phyloP scores from a whole-genome alignment of 2,113 vertebrate genomes.

The Eupsittula cactorum region DNA sequence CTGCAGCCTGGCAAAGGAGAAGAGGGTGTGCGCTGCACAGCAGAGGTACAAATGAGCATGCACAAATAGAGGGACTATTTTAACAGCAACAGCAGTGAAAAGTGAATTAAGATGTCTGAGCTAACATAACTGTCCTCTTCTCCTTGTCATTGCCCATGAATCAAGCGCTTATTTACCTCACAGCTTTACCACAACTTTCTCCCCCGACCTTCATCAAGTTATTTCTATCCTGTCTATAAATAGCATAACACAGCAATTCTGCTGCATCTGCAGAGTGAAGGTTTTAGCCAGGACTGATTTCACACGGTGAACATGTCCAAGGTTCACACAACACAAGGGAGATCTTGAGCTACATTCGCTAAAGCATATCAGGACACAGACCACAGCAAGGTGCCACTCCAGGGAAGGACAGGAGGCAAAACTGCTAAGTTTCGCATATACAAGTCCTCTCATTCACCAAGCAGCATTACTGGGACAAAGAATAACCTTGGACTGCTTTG shows the following conservation, averaged over 20 bases:
- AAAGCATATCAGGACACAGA: background rate
- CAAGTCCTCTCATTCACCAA: background rate
- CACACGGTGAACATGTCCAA: rapidly evolving
- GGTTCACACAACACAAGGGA: background rate
- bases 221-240: background rate
- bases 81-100: background rate
- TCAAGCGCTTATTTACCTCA: background rate
- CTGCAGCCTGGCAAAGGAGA: background rate
- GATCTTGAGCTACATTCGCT: background rate
- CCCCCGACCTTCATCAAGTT: background rate
- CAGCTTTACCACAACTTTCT: background rate
- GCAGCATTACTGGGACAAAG: background rate
- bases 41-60: background rate
- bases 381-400: rapidly evolving
- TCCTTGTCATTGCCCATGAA: background rate
- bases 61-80: background rate
- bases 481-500: background rate
- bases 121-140: background rate
- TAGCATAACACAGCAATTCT: background rate
- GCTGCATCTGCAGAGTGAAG: background rate
- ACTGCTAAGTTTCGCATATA: rapidly evolving
- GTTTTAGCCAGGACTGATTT: background rate
- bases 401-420: background rate
- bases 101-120: background rate
- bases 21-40: background rate